These are phyloP conservation scores for Apaloderma vittatum DNA, from an alignment of 2,113 vertebrate species.

Conservation along the genomic window DNA sequence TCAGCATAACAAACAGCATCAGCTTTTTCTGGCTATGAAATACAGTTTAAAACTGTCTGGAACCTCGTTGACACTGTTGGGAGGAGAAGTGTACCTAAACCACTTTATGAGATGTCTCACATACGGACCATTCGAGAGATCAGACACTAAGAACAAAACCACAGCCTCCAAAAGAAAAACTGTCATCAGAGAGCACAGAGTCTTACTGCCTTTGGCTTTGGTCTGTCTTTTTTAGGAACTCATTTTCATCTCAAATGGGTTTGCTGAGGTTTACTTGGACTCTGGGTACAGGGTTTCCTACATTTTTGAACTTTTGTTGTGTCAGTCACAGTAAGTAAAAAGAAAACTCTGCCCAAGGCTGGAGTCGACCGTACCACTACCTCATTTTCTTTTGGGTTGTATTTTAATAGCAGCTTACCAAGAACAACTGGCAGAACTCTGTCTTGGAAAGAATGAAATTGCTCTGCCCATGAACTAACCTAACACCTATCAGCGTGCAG, in stretches of 20 bases:
- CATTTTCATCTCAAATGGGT: not conserved
- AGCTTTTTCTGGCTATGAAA: not conserved
- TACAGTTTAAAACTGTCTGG: not conserved
- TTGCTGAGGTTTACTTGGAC: not conserved
- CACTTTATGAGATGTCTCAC: not conserved
- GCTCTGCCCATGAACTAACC: not conserved
- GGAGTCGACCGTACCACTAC: not conserved
- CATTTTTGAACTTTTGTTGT: not conserved
- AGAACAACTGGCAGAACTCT: not conserved
- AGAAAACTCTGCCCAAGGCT: not conserved
- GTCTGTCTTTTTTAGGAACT: not conserved
- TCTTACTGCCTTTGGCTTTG: not conserved
- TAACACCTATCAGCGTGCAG: not conserved
- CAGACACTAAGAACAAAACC: not conserved
- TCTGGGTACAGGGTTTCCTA: not conserved
- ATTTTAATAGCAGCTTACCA: slow-evolving; percentile 3
- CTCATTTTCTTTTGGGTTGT: not conserved
- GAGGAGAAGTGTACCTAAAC: not conserved
- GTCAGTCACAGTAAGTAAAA: not conserved
- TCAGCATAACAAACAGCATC: not conserved
- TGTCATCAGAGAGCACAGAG: not conserved
- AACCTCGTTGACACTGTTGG: not conserved
- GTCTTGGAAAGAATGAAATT: not conserved
- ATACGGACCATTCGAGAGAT: not conserved
- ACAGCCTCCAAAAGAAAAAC: not conserved